Base-by-base conservation (phyloP, 92 coral and sea anemone species). In the Plumapathes pennacea region DNA sequence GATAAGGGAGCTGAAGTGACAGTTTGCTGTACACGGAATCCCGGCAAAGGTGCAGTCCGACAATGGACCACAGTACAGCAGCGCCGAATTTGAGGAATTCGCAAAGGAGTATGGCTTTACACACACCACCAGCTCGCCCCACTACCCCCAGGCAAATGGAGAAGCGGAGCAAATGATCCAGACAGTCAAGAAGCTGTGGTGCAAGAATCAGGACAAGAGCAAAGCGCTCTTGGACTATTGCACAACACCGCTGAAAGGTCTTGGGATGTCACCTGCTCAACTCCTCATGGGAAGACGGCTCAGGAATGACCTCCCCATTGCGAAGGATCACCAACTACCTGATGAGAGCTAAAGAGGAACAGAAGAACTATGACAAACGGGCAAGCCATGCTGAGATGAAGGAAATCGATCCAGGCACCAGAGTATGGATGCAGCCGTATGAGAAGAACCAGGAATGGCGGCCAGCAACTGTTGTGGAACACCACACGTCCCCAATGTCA, bases 281-380 rank as follows among this genome's bases (percentile, higher is more conserved):
- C 36, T 64, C 26, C 72, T 64, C n/a, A 64, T 64, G 72, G 50
- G 72, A 50, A 48, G 72, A 33, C 50, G 60, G n/a, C 11, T 50
- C 60, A 33, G 48, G 38, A 64, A 50, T n/a, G 39, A 38, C n/a
- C 34, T 64, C 25, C 72, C 61, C 0, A 38, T 64, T 47, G 36
- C 32, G 61, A 49, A 64, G 29, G 17, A 37, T 1, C 23, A 38
- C 4, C 67, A 38, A 23, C 67, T 21, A 42, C 67, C 67, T 0
- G 62, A n/a, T n/a, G n/a, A n/a, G n/a, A n/a, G n/a, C n/a, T n/a
- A n/a, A n/a, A n/a, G n/a, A n/a, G n/a, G n/a, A n/a, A n/a, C n/a
- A n/a, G n/a, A n/a, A n/a, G n/a, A n/a, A n/a, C n/a, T n/a, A n/a
- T n/a, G n/a, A n/a, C n/a, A n/a, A n/a, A n/a, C n/a, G n/a, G n/a